Evolutionary conservation across 37 sponge, comb jelly and placozoan genomes (phyloP).

Genomic region (Lycopodina hypogea): DNA sequence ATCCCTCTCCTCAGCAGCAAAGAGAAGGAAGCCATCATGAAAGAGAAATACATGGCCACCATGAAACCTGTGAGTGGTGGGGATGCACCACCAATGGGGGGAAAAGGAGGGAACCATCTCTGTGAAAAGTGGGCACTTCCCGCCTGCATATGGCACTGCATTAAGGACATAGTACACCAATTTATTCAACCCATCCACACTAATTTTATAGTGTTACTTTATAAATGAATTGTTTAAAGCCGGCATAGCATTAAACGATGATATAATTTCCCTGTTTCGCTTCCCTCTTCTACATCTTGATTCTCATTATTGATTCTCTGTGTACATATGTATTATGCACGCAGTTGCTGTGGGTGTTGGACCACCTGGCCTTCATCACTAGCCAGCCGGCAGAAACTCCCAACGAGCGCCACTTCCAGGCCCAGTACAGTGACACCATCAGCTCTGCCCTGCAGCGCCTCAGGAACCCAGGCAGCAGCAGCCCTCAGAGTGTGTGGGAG

Average conservation of each 20-base stretch:
- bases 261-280: no score
- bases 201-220: no score
- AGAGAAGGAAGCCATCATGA: conserved; percentile 77
- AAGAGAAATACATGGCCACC: conserved; percentile 78
- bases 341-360: conserved; percentile 78
- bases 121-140: no score
- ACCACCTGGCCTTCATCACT: conserved; percentile 79
- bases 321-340: not conserved
- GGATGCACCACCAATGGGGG: not conserved
- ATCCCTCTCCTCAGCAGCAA: conserved; percentile 48
- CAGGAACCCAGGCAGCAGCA: conserved; percentile 59
- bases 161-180: no score
- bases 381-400: conserved; percentile 88
- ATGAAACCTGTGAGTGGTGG: conserved; percentile 77
- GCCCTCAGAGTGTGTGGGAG: conserved; percentile 76
- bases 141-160: no score
- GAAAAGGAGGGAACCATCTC: no score
- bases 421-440: conserved; percentile 71
- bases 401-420: conserved; percentile 87
- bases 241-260: no score
- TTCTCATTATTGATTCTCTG: no score
- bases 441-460: conserved; percentile 61
- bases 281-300: no score
- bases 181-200: no score
- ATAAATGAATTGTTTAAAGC: no score